phyloP scores from a whole-genome alignment of 2,888 invertebrate species.

The Melangyna quadrimaculata region DNA sequence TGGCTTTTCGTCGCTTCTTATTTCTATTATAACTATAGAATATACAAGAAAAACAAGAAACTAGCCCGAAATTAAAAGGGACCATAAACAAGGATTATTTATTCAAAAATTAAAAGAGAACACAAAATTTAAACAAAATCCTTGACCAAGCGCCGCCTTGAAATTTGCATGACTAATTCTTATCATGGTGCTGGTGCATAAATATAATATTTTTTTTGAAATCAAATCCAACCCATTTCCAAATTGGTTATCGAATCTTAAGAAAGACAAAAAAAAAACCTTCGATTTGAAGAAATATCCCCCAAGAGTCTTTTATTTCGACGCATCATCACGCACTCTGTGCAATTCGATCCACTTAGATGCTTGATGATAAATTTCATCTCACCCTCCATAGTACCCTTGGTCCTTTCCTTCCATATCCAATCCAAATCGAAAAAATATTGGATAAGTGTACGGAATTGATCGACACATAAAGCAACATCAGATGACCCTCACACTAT shows the following conservation, averaged over 20 bases:
- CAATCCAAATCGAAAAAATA: background rate
- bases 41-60: too few species aligned
- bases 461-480: background rate
- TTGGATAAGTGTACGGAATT: background rate
- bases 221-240: constrained; percentile 29
- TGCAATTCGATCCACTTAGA: constrained; percentile 54
- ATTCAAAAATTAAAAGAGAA: background rate
- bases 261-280: background rate
- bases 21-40: too few species aligned
- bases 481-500: constrained; percentile 8
- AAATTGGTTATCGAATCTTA: constrained; percentile 46
- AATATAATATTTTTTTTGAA: constrained; percentile 29
- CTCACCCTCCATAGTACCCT: background rate
- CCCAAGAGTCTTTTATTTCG: background rate
- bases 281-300: background rate
- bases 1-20: too few species aligned
- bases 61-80: background rate
- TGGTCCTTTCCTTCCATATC: constrained; percentile 17
- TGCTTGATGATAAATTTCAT: constrained; percentile 37
- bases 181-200: background rate
- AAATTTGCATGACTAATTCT: constrained; percentile 67
- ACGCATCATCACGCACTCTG: constrained; percentile 1
- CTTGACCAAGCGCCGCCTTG: constrained; percentile 59
- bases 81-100: constrained; percentile 50
- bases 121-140: background rate